These are phyloP conservation scores for Apus apus DNA, from an alignment of 2,113 vertebrate species.

Conservation along the genomic window DNA sequence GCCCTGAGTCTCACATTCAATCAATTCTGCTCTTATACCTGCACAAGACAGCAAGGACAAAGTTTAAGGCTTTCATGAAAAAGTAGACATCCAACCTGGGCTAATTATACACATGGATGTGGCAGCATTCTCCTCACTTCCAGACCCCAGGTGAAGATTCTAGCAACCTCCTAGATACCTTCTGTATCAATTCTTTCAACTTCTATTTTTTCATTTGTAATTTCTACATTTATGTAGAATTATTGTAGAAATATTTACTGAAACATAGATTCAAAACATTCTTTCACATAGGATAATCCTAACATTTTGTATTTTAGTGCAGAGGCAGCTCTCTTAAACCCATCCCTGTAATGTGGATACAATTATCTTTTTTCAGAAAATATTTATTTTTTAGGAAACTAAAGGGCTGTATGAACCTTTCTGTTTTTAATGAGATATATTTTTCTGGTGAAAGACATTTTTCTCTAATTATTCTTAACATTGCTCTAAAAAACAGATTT, in stretches of 20 bases:
- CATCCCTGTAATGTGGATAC: background rate
- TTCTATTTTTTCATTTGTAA: background rate
- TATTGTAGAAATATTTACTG: background rate
- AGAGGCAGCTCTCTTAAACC: background rate
- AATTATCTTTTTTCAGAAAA: background rate
- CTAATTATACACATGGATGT: background rate
- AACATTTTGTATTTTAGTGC: background rate
- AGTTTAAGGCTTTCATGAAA: background rate
- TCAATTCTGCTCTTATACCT: background rate
- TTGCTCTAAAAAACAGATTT: background rate
- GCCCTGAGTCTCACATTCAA: background rate
- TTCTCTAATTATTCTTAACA: background rate
- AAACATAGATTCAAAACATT: background rate
- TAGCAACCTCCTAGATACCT: background rate
- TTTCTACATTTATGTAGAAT: background rate
- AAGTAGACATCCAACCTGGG: background rate
- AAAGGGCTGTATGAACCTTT: background rate
- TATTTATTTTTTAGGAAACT: background rate
- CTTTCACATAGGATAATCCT: background rate
- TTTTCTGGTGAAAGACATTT: background rate
- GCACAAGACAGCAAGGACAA: background rate
- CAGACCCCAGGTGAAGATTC: background rate
- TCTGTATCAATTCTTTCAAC: background rate
- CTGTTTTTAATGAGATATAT: background rate
- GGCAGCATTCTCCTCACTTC: background rate